Conservation (phyloP, 2,888 invertebrate genomes). For the Hypena proboscidalis region DNA sequence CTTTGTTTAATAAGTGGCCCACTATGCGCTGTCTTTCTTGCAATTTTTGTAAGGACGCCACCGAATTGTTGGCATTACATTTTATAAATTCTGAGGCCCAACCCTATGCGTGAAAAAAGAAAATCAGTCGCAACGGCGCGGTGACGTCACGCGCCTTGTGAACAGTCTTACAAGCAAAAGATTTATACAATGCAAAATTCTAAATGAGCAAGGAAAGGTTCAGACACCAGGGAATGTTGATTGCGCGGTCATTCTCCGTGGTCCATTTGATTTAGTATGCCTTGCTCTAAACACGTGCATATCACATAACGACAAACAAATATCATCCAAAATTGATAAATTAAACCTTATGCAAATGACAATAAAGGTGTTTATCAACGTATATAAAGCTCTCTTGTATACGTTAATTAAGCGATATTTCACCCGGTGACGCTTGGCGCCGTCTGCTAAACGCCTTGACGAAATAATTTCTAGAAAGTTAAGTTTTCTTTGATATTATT, state of each 20-base stretch:
- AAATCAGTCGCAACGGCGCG: no score
- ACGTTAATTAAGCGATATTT: constrained; percentile 79
- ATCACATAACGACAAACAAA: constrained; percentile 39
- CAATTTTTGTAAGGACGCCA: no score
- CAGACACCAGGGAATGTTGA: constrained; percentile 68
- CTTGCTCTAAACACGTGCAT: constrained; percentile 58
- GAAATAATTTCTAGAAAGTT: constrained; percentile 63
- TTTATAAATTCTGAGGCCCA: no score
- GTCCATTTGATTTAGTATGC: constrained; percentile 68
- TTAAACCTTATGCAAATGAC: constrained; percentile 36
- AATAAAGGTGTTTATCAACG: constrained; percentile 40
- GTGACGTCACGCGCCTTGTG: no score
- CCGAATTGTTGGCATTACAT: no score
- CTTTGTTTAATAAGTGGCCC: no score
- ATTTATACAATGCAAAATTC: constrained; percentile 52
- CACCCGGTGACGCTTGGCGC: constrained; percentile 71
- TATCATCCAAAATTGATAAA: constrained; percentile 29
- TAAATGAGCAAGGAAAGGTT: constrained; percentile 55
- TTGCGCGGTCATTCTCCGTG: constrained; percentile 65
- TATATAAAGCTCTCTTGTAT: constrained; percentile 46
- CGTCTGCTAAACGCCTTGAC: constrained; percentile 73
- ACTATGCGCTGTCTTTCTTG: no score
- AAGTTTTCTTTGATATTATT: constrained; percentile 65
- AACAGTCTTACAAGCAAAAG: constrained; percentile 25
- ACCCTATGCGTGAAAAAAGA: no score